Evolutionary conservation across 2,113 vertebrate genomes (phyloP).

Genomic region (Phyllostomus hastatus): DNA sequence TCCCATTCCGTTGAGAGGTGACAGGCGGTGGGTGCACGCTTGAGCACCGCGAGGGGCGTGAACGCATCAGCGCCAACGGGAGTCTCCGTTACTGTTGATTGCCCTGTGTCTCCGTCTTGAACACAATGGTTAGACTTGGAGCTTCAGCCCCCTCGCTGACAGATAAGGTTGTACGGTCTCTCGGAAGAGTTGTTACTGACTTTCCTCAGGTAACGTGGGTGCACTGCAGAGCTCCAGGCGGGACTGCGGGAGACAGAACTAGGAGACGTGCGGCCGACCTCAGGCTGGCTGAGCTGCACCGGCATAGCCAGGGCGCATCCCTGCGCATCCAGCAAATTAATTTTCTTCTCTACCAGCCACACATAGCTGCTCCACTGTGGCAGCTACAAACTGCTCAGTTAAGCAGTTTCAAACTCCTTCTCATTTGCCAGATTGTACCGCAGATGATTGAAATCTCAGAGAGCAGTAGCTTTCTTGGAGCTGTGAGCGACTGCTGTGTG

Average conservation of each 20-base stretch:
- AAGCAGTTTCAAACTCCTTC: neutral
- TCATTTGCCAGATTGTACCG: neutral
- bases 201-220: neutral
- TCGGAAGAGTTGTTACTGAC: neutral
- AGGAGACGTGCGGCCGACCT: neutral
- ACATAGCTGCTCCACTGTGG: neutral
- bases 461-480: neutral
- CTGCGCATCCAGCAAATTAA: neutral
- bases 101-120: neutral
- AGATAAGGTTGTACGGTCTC: neutral
- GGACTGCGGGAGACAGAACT: neutral
- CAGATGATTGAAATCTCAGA: neutral
- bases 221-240: neutral
- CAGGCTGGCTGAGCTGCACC: neutral
- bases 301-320: neutral
- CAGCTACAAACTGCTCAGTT: neutral
- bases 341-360: neutral
- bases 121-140: neutral
- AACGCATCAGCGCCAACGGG: neutral
- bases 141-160: neutral
- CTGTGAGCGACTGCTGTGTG: too few species aligned
- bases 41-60: too few species aligned
- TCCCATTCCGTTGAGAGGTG: neutral
- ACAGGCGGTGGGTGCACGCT: accelerated
- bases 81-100: neutral